Base-by-base conservation (phyloP, 2,888 invertebrate genomes). In the Lochmaea capreae region DNA sequence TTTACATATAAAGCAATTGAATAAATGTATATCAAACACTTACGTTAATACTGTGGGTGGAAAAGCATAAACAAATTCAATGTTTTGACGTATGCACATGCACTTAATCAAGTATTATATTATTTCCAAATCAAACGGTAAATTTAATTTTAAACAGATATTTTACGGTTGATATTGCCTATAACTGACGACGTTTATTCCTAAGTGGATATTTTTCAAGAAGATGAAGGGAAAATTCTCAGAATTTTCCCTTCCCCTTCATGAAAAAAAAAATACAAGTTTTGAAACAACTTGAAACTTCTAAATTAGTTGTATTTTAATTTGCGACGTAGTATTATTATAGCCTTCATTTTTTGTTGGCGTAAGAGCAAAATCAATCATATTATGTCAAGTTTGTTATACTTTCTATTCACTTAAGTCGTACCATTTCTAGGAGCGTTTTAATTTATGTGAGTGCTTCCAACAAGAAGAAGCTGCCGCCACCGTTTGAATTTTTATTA, bases 371-470 rank as follows among this genome's bases (percentile, higher is more conserved):
- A 16, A 54, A 54, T 54, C 54, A 16, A 54, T 54, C 54, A 54
- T 18, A 54, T 18, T 54, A 54, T 54, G 54, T 54, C 54, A 54
- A 54, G 54, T 16, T n/a, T 54, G 54, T 18, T 54, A 54, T 54
- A 54, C 54, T 54, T 54, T 54, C 54, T 54, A 18, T 9, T 18
- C 54, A 54, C 54, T 54, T 54, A 54, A 54, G 18, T 54, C 54
- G 18, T 54, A 16, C 11, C 54, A 54, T 18, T 39, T 54, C 54
- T 54, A 16, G 54, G 54, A 5, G 54, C 54, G 54, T 54, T 54
- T 54, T 54, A 54, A 54, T 54, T 54, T 54, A 54, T 54, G 54
- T 54, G 1, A 54, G 54, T 54, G 54, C 54, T 54, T 54, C 10
- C 16, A 54, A 54, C 16, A 54, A 54, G 18, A 54, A 54, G 54